Evolutionary conservation across 2,888 invertebrate species (phyloP), one percentile per base, ranked within the genome.

Genomic region (Cryptus viduatorius): DNA sequence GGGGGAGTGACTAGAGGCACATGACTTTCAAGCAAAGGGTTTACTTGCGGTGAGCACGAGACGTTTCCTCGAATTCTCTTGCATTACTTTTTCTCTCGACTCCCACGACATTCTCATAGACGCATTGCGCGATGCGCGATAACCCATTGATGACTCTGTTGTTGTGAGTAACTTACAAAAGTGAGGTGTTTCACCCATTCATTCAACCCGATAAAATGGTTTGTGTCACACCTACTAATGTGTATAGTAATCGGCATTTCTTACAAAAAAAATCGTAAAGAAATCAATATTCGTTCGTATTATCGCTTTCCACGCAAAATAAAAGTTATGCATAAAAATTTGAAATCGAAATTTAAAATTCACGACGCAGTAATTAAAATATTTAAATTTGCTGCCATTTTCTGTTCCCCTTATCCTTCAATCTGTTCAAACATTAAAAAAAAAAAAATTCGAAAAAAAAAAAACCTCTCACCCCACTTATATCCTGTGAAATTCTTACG

Each of bases 1-100:
- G 37, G 71, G 3, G 16, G 71, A 3, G 5, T 44, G 59, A 42
- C 53, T 56, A 14, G 44, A 59, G 65, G 50, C 65, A 76, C 76
- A 76, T 50, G 64, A 76, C 50, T 19, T 65, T 76, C 76, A 76
- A 64, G 64, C 75, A 48, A 64, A 75, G 65, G 65, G 76, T 48
- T 75, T 50, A n/a, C 37, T 53, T 16, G 44, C 75, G 61, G 61
- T 68, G 29, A 46, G 59, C 31, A 24, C 29, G 59, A 48, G 69
- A 67, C 61, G 61, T 56, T 65, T 64, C 56, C 65, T 73, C 73
- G 67, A 79, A 69, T 65, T 42, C 12, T 56, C 19, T 46, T 53
- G 37, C 44, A 5, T 65, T 14, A 67, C n/a, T 73, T 42, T 67
- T 72, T 53, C 67, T 67, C 67, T n/a, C 50, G 42, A 61, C 71